phyloP scores from a whole-genome alignment of 2,797 vertebrate genomes.

The Enteromius mattozi region DNA sequence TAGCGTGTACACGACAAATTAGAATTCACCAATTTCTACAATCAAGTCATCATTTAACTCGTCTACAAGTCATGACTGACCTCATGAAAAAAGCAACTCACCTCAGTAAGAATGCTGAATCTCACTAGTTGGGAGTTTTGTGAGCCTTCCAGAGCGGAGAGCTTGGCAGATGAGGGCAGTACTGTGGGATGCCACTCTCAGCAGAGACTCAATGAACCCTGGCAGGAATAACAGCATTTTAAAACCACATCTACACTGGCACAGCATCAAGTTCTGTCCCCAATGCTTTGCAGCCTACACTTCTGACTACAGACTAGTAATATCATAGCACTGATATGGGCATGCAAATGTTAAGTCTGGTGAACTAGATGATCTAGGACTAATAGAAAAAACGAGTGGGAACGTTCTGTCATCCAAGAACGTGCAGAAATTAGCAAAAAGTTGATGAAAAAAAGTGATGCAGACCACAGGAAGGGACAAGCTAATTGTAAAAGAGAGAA shows the following conservation, averaged over 20 bases:
- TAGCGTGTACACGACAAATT: not conserved
- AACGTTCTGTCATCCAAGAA: not conserved
- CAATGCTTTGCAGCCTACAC: not conserved
- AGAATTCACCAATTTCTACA: not conserved
- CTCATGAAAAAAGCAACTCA: conserved; percentile 31
- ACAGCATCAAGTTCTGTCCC: not conserved
- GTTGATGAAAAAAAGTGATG: too few species aligned
- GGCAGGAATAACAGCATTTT: conserved; percentile 48
- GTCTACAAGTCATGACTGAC: not conserved
- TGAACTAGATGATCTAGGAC: not conserved
- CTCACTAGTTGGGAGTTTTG: conserved; percentile 52
- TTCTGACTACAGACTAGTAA: conserved; percentile 4
- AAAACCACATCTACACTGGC: conserved; percentile 41
- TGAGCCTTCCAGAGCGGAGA: conserved; percentile 41
- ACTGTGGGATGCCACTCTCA: conserved; percentile 53
- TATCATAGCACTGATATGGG: not conserved
- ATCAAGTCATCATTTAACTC: conserved; percentile 20
- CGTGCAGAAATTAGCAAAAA: not conserved
- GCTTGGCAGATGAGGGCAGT: conserved; percentile 51
- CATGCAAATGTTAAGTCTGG: not conserved
- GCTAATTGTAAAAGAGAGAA: not conserved
- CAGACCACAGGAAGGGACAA: not conserved
- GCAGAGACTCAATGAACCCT: conserved; percentile 49
- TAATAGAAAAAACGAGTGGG: not conserved
- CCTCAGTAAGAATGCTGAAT: conserved; percentile 50